Evolutionary conservation across 2,113 vertebrate species (phyloP).

Genomic region (Ardeotis arabs): DNA sequence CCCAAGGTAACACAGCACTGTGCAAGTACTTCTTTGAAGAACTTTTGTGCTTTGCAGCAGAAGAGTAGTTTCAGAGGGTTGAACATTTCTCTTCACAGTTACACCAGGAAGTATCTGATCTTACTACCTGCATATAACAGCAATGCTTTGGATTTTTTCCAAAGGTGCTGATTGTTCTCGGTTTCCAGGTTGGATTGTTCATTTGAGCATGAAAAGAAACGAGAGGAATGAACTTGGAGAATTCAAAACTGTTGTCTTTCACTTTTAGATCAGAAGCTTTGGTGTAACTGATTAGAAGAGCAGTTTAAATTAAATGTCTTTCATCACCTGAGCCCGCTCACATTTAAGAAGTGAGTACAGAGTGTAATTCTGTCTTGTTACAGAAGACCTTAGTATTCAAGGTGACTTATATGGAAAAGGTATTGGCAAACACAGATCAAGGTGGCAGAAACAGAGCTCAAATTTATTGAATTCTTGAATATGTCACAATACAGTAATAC

Average conservation of each 20-base stretch:
- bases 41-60: not conserved
- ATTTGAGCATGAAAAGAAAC: not conserved
- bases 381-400: not conserved
- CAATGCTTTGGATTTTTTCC: not conserved
- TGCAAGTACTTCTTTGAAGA: not conserved
- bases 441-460: not conserved
- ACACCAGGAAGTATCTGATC: not conserved
- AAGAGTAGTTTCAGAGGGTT: not conserved
- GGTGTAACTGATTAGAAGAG: not conserved
- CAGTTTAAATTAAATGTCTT: not conserved
- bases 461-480: slow-evolving; percentile 8
- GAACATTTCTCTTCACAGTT: not conserved
- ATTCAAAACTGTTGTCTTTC: slow-evolving; percentile 8
- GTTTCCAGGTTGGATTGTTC: not conserved
- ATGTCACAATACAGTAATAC: not conserved
- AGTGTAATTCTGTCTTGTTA: not conserved
- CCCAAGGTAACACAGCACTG: not conserved
- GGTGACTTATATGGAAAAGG: not conserved
- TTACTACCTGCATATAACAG: not conserved
- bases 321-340: not conserved
- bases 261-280: slow-evolving; percentile 27
- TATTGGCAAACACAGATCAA: not conserved
- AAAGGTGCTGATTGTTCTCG: not conserved
- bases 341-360: not conserved
- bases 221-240: not conserved